These are phyloP conservation scores for Gibbula magus DNA, from an alignment of 2,888 invertebrate species.

Conservation along the genomic window DNA sequence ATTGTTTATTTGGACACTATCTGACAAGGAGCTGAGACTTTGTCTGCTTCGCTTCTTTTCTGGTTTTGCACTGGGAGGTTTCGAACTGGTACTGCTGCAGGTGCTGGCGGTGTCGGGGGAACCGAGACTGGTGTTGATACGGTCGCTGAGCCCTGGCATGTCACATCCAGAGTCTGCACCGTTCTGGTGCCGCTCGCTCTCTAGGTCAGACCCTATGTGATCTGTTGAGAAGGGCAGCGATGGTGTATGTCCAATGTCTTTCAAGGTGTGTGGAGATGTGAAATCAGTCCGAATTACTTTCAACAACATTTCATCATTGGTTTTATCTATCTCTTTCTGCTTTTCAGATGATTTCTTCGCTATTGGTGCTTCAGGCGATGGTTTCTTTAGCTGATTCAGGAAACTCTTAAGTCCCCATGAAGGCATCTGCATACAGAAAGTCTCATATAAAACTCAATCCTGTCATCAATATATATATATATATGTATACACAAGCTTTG, in stretches of 20 bases:
- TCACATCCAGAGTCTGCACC: conserved; percentile 27
- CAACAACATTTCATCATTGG: conserved; percentile 18
- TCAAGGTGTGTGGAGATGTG: background rate
- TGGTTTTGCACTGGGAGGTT: conserved; percentile 11
- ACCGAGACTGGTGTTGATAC: background rate
- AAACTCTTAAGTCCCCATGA: conserved; percentile 18
- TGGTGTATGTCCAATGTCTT: conserved; percentile 13
- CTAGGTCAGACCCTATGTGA: conserved; percentile 3
- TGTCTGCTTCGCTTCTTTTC: conserved; percentile 9
- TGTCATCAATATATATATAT: background rate
- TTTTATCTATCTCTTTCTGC: conserved; percentile 21
- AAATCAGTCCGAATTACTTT: background rate
- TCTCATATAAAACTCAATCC: background rate
- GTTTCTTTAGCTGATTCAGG: background rate
- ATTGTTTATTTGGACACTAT: background rate
- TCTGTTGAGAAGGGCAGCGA: conserved; percentile 13
- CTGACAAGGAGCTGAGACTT: conserved; percentile 15
- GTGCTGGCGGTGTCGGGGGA: conserved; percentile 14
- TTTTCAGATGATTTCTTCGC: background rate
- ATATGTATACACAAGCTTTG: background rate
- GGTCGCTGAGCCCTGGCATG: background rate
- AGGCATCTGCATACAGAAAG: background rate
- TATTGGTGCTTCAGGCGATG: conserved; percentile 19
- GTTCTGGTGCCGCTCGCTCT: conserved; percentile 23
- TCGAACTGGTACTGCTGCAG: conserved; percentile 17